Evolutionary conservation across 2,113 vertebrate genomes (phyloP).

Genomic region (Hemicordylus capensis): DNA sequence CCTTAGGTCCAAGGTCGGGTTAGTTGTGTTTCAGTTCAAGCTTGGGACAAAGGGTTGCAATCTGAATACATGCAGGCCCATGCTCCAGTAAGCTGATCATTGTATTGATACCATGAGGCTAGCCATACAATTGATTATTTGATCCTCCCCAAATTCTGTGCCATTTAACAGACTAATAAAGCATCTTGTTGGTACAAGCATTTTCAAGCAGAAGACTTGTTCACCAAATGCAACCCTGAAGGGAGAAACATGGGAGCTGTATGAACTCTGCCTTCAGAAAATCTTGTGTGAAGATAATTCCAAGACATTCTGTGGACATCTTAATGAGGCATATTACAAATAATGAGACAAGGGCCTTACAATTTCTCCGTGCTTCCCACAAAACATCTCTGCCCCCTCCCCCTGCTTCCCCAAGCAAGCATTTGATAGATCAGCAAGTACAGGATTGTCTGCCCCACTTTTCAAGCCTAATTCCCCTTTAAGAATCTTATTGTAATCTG

Average conservation of each 20-base stretch:
- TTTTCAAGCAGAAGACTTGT: neutral
- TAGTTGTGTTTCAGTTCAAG: too few relatives aligned
- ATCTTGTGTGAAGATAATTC: neutral
- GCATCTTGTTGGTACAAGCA: neutral
- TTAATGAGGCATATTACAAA: neutral
- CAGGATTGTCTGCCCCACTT: slow-evolving; percentile 46
- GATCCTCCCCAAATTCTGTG: neutral
- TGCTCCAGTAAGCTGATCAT: neutral
- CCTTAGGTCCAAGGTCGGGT: too few relatives aligned
- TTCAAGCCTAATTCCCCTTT: slow-evolving; percentile 53
- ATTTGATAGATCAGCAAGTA: fast-evolving
- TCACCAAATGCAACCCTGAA: neutral
- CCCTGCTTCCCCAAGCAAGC: neutral
- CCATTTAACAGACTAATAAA: neutral
- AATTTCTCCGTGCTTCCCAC: neutral
- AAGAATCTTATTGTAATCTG: slow-evolving; percentile 57
- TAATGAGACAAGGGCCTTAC: neutral
- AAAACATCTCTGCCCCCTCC: neutral
- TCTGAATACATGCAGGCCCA: neutral
- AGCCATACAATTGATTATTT: neutral
- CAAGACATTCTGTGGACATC: neutral
- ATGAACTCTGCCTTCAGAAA: neutral
- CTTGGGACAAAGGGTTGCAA: neutral
- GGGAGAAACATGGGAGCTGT: neutral
- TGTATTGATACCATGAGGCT: neutral